Conservation (phyloP, 1,140 invertebrate genomes). For the Leptoteleia sp. region DNA sequence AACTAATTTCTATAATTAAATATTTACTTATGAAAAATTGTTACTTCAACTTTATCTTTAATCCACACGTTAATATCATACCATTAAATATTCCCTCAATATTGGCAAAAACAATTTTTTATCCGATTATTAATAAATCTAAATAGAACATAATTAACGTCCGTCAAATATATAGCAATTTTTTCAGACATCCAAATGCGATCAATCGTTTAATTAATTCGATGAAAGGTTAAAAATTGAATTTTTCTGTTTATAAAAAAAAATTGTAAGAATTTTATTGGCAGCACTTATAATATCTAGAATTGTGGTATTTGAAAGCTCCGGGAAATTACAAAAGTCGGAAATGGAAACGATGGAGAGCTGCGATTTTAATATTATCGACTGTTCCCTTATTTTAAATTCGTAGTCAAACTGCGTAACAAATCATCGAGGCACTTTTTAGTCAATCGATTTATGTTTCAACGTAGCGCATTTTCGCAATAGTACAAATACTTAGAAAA, state of each 20-base stretch:
- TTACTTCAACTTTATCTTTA: no score
- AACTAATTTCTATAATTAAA: no score
- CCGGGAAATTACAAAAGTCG: constrained; percentile 81
- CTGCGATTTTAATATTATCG: constrained; percentile 79
- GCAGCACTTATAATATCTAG: constrained; percentile 47
- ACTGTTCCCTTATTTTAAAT: constrained; percentile 70
- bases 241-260: constrained; percentile 18
- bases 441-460: constrained; percentile 22
- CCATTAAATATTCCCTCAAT: no score
- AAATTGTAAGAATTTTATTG: constrained; percentile 52
- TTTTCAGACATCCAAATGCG: no score
- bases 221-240: background rate
- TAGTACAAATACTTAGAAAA: no score
- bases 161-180: no score
- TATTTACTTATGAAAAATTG: no score
- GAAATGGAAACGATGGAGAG: constrained; percentile 76
- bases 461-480: background rate
- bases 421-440: constrained; percentile 44
- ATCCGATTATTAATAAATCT: no score
- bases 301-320: constrained; percentile 70
- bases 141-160: no score
- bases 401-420: constrained; percentile 31
- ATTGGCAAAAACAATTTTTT: no score
- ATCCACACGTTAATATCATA: no score
- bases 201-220: no score